phyloP scores from a whole-genome alignment of 2,113 vertebrate genomes.

The Erythrocercus mccallii region DNA sequence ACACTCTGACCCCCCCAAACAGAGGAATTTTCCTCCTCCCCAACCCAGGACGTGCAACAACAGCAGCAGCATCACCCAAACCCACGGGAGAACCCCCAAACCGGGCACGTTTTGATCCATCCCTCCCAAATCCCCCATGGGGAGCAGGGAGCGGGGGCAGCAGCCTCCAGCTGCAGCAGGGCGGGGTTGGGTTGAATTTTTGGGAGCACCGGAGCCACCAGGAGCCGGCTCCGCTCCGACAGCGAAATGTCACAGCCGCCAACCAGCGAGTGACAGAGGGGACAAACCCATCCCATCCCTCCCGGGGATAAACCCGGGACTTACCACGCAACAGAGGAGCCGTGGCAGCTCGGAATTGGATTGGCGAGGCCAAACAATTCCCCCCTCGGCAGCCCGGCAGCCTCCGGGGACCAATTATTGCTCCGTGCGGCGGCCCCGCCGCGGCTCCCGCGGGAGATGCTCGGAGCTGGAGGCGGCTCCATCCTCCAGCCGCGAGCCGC shows the following conservation, averaged over 20 bases:
- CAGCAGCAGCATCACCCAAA: not conserved
- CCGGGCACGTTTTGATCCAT: fast-evolving
- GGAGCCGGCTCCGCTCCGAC: not conserved
- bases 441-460: conserved; percentile 31
- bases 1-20: not conserved
- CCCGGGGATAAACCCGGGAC: not conserved
- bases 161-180: not conserved
- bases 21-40: not conserved
- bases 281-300: not conserved
- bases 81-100: fast-evolving
- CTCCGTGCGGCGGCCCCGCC: not conserved
- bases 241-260: not conserved
- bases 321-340: conserved; percentile 27
- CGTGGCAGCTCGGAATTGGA: conserved; percentile 53
- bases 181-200: not conserved
- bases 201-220: not conserved
- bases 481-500: conserved; percentile 56
- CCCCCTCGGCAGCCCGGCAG: conserved; percentile 70
- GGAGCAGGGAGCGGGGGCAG: not conserved
- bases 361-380: conserved; percentile 38
- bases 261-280: not conserved
- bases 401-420: conserved; percentile 86
- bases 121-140: fast-evolving
- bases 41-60: not conserved
- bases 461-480: conserved; percentile 23